phyloP scores from a whole-genome alignment of 1,140 invertebrate species.

The Artemia franciscana region DNA sequence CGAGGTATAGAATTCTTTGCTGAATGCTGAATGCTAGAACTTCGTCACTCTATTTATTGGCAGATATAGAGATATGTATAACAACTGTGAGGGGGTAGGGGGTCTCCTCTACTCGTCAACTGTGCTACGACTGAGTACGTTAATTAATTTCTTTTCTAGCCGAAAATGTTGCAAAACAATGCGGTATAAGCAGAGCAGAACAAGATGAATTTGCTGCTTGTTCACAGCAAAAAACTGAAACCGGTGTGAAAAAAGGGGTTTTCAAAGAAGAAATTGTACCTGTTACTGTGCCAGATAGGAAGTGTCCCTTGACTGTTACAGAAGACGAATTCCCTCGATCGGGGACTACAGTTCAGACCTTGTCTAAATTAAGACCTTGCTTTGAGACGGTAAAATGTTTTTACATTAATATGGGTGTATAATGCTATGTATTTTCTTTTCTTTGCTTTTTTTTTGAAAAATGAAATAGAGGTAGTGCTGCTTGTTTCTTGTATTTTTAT shows the following conservation, averaged over 20 bases:
- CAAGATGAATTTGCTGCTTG: slow-evolving; percentile 47
- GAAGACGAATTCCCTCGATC: slow-evolving; percentile 41
- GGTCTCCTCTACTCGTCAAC: too few relatives aligned
- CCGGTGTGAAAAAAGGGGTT: slow-evolving; percentile 33
- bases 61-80: too few relatives aligned
- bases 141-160: slow-evolving; percentile 22
- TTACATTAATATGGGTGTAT: too few relatives aligned
- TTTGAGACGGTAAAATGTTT: slow-evolving; percentile 40
- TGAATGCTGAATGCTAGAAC: too few relatives aligned
- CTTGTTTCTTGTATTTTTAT: too few relatives aligned
- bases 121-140: too few relatives aligned
- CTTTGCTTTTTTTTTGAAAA: too few relatives aligned
- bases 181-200: slow-evolving; percentile 36
- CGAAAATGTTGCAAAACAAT: slow-evolving; percentile 53
- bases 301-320: slow-evolving; percentile 22
- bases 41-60: too few relatives aligned
- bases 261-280: slow-evolving; percentile 48
- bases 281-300: slow-evolving; percentile 28
- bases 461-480: too few relatives aligned
- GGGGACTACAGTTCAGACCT: slow-evolving; percentile 29
- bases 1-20: too few relatives aligned
- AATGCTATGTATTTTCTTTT: too few relatives aligned
- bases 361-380: slow-evolving; percentile 33
- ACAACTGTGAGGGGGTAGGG: too few relatives aligned
- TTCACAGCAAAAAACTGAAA: slow-evolving; percentile 44